Conservation (phyloP, 2,888 invertebrate species). For the Willowsia nigromaculata region DNA sequence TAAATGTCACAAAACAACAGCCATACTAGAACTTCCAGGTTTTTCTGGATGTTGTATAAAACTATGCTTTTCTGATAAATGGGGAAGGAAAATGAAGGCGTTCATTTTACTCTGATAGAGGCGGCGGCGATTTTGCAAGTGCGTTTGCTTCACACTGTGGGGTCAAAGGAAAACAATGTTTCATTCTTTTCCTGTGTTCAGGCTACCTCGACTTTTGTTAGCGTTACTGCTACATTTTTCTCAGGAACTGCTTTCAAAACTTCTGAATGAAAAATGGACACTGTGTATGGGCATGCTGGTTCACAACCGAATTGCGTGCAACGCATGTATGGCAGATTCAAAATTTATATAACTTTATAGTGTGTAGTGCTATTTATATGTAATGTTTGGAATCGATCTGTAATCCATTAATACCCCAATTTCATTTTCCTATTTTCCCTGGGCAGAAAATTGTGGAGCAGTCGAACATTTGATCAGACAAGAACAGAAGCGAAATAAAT, state of each 20-base stretch:
- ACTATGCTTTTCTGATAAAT: neutral
- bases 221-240: neutral
- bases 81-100: neutral
- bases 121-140: neutral
- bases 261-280: slow-evolving; percentile 18
- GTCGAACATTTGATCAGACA: slow-evolving; percentile 41
- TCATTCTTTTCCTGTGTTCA: neutral
- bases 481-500: neutral
- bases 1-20: slow-evolving; percentile 36
- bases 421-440: slow-evolving; percentile 45
- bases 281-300: neutral
- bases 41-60: neutral
- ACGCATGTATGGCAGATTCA: neutral
- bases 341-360: neutral
- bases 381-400: slow-evolving; percentile 54
- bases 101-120: neutral
- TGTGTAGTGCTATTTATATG: neutral
- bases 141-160: slow-evolving; percentile 13
- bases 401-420: slow-evolving; percentile 69
- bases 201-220: neutral
- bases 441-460: neutral
- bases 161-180: slow-evolving; percentile 58
- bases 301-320: neutral
- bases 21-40: neutral
- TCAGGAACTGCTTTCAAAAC: neutral